Conservation (phyloP, 2,797 vertebrate genomes). For the Trachops cirrhosus region DNA sequence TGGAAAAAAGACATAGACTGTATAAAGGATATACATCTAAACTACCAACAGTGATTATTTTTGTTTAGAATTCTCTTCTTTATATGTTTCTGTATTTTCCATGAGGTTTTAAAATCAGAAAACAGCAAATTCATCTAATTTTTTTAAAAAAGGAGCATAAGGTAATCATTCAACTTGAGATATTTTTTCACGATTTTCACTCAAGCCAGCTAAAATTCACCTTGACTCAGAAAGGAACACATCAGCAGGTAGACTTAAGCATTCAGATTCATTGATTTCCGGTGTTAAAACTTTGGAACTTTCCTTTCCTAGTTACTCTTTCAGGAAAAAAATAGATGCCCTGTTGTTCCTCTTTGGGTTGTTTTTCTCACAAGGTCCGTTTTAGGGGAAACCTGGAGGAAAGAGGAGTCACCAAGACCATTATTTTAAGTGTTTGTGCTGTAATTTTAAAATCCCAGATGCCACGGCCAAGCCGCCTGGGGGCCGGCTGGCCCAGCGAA, state of each 20-base stretch:
- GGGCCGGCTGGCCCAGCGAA: not conserved
- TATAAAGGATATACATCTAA: not conserved
- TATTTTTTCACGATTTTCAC: not conserved
- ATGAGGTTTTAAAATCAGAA: not conserved
- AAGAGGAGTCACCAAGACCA: constrained; percentile 3
- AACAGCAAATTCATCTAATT: not conserved
- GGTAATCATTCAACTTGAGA: not conserved
- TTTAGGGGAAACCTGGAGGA: not conserved
- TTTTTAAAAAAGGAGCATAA: not conserved
- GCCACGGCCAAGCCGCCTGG: not conserved
- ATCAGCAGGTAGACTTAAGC: not conserved
- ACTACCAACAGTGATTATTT: not conserved
- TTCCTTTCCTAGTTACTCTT: not conserved
- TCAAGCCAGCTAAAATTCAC: not conserved
- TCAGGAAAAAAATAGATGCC: not conserved
- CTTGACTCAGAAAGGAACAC: not conserved
- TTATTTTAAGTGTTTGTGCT: not conserved
- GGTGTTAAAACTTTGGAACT: not conserved
- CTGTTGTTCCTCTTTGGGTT: not conserved
- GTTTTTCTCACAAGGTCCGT: not conserved
- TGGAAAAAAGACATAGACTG: not conserved
- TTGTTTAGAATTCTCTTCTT: not conserved
- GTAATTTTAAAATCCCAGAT: constrained; percentile 25
- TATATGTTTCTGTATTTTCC: not conserved
- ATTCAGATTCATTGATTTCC: not conserved